Evolutionary conservation across 2,888 invertebrate genomes (phyloP).

Genomic region (Labia minor): DNA sequence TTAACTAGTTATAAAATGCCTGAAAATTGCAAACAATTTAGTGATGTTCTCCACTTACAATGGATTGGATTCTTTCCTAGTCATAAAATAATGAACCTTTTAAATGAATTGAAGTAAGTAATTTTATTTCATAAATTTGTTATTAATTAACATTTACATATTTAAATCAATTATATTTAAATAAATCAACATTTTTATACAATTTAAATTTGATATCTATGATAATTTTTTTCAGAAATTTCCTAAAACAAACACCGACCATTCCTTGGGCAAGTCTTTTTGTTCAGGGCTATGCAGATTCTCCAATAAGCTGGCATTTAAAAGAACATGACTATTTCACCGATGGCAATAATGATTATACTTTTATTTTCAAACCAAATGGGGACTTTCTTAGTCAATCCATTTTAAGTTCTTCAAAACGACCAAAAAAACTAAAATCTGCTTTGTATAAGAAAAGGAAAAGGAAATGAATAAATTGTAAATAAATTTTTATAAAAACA

Average conservation of each 20-base stretch:
- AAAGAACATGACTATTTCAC: conserved; percentile 40
- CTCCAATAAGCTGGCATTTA: conserved; percentile 40
- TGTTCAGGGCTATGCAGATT: conserved; percentile 46
- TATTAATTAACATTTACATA: too few species aligned
- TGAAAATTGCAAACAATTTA: conserved; percentile 32
- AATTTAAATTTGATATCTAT: too few species aligned
- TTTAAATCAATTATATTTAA: too few species aligned
- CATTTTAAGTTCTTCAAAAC: conserved; percentile 21
- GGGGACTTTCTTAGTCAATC: conserved; percentile 29
- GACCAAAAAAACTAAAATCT: conserved; percentile 18
- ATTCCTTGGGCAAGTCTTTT: conserved; percentile 42
- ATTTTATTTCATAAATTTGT: background rate
- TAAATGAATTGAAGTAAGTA: conserved; percentile 34
- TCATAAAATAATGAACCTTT: conserved; percentile 35
- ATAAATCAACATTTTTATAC: too few species aligned
- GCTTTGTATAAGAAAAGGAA: background rate
- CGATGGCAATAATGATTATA: conserved; percentile 43
- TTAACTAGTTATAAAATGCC: conserved; percentile 37
- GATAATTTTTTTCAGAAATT: too few species aligned
- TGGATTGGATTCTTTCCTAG: conserved; percentile 43
- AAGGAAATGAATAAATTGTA: background rate
- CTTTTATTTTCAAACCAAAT: conserved; percentile 36
- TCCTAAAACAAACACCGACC: conserved; percentile 28
- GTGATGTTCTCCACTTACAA: conserved; percentile 36
- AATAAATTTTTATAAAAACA: background rate